These are phyloP conservation scores for Odocoileus hemionus DNA, from an alignment of 2,113 vertebrate species.

Conservation along the genomic window DNA sequence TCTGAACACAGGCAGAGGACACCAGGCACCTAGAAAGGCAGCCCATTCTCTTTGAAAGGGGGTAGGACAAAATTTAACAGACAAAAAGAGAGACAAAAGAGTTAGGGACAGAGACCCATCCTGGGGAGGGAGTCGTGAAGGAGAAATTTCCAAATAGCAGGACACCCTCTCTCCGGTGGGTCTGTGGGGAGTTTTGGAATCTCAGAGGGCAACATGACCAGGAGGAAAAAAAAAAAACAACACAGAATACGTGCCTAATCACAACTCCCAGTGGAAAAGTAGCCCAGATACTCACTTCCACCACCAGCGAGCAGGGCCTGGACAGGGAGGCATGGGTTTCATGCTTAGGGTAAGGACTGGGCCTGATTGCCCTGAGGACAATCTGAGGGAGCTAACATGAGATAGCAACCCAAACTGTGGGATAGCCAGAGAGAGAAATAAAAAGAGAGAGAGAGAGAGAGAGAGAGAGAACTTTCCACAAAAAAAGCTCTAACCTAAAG, in stretches of 20 bases:
- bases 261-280: background rate
- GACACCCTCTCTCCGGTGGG: background rate
- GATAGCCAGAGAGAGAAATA: background rate
- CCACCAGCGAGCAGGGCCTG: background rate
- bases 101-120: background rate
- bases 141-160: background rate
- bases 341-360: background rate
- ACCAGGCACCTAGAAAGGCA: background rate
- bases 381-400: background rate
- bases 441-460: background rate
- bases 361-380: background rate
- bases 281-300: background rate
- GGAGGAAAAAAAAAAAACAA: background rate
- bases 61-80: background rate
- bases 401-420: background rate
- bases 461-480: background rate
- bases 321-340: background rate
- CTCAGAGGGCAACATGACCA: background rate
- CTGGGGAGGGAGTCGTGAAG: background rate
- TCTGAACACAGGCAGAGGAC: background rate
- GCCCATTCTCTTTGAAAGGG: background rate
- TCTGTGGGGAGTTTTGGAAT: background rate
- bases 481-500: background rate
- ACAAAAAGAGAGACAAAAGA: background rate
- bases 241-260: background rate